Conservation (phyloP, 1,140 invertebrate genomes). For the Proctacanthus coquilletti region DNA sequence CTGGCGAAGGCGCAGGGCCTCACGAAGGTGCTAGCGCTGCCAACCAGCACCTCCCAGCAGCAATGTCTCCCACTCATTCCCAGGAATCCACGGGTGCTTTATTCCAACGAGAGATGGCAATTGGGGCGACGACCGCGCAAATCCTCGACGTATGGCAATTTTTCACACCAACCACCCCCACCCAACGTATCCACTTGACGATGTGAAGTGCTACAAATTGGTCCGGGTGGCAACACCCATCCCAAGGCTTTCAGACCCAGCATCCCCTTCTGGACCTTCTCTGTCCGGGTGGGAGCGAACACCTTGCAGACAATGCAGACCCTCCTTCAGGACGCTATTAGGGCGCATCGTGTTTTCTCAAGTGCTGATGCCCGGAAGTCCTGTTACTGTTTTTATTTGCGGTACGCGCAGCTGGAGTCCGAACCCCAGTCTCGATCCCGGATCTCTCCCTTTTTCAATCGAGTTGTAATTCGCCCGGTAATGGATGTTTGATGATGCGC, state of each 20-base stretch:
- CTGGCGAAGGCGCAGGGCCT: too few relatives aligned
- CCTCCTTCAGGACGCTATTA: not conserved
- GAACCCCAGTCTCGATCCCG: too few relatives aligned
- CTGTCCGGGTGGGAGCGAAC: too few relatives aligned
- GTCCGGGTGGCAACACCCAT: too few relatives aligned
- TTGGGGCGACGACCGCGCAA: too few relatives aligned
- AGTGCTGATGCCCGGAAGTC: not conserved
- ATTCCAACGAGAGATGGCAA: too few relatives aligned
- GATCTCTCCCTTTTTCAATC: too few relatives aligned
- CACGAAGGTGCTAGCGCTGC: too few relatives aligned
- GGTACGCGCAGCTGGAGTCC: not conserved
- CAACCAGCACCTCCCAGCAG: too few relatives aligned
- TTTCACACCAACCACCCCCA: conserved; percentile 22
- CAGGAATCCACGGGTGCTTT: not conserved
- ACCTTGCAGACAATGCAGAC: not conserved
- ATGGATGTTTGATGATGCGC: conserved; percentile 1
- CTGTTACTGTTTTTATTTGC: not conserved
- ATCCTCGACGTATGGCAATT: conserved; percentile 29
- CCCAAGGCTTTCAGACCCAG: too few relatives aligned
- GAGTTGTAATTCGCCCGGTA: too few relatives aligned
- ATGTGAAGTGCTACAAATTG: not conserved
- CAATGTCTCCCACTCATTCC: too few relatives aligned
- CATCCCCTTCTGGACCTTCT: not conserved
- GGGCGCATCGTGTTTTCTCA: not conserved
- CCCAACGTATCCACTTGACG: not conserved